These are phyloP conservation scores for Cheilosia grossa DNA, from an alignment of 2,888 invertebrate genomes.

Conservation along the genomic window DNA sequence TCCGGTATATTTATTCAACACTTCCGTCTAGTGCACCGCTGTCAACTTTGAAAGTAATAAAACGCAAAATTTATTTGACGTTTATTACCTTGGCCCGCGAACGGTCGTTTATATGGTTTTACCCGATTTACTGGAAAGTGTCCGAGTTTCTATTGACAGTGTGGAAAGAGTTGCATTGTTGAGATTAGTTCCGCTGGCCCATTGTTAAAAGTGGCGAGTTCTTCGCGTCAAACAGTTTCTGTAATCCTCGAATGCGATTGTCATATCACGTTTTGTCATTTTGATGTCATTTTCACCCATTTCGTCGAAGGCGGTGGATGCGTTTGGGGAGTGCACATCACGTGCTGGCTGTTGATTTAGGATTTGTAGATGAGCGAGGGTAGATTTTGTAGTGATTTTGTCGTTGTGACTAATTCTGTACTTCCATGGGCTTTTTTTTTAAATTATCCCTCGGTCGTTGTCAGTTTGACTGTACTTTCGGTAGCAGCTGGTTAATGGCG, in stretches of 20 bases:
- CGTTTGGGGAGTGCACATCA: slow-evolving; percentile 39
- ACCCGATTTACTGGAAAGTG: slow-evolving; percentile 31
- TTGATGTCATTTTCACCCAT: slow-evolving; percentile 44
- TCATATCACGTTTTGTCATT: slow-evolving; percentile 61
- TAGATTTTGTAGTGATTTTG: background rate
- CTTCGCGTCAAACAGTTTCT: slow-evolving; percentile 34
- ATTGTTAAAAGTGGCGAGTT: slow-evolving; percentile 37
- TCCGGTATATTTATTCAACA: background rate
- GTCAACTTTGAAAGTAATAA: slow-evolving; percentile 56
- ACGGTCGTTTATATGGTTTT: slow-evolving; percentile 23
- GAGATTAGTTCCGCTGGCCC: slow-evolving; percentile 57
- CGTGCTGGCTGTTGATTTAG: slow-evolving; percentile 23
- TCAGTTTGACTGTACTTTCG: no score
- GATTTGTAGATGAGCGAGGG: background rate
- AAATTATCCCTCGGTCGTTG: no score
- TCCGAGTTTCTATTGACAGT: slow-evolving; percentile 19
- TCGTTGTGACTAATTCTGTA: background rate
- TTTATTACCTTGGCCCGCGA: slow-evolving; percentile 50
- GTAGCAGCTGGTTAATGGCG: no score
- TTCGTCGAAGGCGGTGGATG: slow-evolving; percentile 34
- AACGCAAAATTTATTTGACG: slow-evolving; percentile 70
- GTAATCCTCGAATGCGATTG: slow-evolving; percentile 64
- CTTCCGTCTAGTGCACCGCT: slow-evolving; percentile 26
- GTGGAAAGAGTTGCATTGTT: slow-evolving; percentile 44
- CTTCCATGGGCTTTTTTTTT: background rate